phyloP scores from a whole-genome alignment of 2,797 vertebrate species.

The Anguilla pacifica region DNA sequence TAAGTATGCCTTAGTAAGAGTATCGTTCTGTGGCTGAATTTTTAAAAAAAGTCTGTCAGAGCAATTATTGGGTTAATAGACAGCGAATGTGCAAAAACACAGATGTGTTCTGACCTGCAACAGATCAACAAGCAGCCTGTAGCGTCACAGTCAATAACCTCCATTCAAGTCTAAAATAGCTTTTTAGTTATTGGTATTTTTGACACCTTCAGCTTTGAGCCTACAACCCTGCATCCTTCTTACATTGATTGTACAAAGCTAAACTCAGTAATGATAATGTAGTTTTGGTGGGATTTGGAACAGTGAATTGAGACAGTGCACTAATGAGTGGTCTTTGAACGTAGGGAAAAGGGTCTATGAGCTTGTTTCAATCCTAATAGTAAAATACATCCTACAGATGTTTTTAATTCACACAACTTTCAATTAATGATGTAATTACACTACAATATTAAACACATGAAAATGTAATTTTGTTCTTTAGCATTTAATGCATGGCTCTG shows the following conservation, averaged over 20 bases:
- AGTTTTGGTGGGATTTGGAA: constrained; percentile 26
- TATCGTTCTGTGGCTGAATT: constrained; percentile 15
- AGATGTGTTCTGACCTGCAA: constrained; percentile 37
- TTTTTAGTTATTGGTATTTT: constrained; percentile 41
- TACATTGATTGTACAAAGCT: constrained; percentile 38
- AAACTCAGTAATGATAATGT: constrained; percentile 33
- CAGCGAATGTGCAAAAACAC: constrained; percentile 37
- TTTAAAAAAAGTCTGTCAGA: constrained; percentile 20
- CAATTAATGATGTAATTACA: not conserved
- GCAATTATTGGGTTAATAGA: constrained; percentile 38
- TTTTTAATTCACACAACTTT: not conserved
- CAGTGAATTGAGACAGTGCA: not conserved
- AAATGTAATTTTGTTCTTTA: not conserved
- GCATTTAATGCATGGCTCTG: not conserved
- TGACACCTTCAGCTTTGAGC: constrained; percentile 31
- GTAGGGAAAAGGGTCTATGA: not conserved
- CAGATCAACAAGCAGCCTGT: constrained; percentile 38
- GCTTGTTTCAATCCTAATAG: not conserved
- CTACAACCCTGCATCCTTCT: constrained; percentile 32
- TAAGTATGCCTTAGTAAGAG: constrained; percentile 4
- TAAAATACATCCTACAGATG: not conserved
- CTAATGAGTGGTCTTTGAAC: constrained; percentile 23
- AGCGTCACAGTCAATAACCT: constrained; percentile 39
- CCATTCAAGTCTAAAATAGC: constrained; percentile 38
- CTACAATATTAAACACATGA: not conserved